Base-by-base conservation (phyloP, 2,888 invertebrate species). In the Ectemnius cavifrons region DNA sequence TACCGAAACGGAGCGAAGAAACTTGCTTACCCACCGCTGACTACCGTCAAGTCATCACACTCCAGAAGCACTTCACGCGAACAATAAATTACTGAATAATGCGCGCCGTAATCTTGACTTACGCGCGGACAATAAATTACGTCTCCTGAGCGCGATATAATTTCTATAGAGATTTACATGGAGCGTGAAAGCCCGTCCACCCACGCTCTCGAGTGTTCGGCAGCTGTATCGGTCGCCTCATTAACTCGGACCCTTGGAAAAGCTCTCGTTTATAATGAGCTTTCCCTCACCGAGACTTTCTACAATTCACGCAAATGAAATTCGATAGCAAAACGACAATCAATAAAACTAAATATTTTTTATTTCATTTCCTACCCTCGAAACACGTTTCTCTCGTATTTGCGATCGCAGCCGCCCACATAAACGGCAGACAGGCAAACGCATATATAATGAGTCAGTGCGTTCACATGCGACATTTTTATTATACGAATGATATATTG, bases 141-240 rank as follows among this genome's bases (percentile, higher is more conserved):
- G 23, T 37, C 37, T 37, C 46, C 67, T n/a, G 47, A 63, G 63
- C 49, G 56, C 46, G 46, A 63, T 52, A 60, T 66, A 63, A 75
- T 75, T 67, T 75, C 27, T 70, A 47, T 14, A 70, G 75, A 63
- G 67, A 76, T 76, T 75, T 70, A 75, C 73, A 75, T 70, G 60
- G 49, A 67, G 37, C 52, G 28, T 57, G 59, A n/a, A 70, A 11
- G 56, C 14, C 70, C 74, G 69, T 67, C 20, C 74, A 61, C 71
- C 76, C 75, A 76, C 76, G 76, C 76, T 56, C 63, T 56, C 63
- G 27, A 47, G 27, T 18, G 37, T 37, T 37, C 37, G 37, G 37
- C 37, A 4, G 37, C 37, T 37, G 37, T 20, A 57, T 37, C 37
- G 37, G 37, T 4, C 37, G 37, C 37, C 37, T 37, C 37, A 37